Base-by-base conservation (phyloP, 2,888 invertebrate species). In the Oscheius sp. region DNA sequence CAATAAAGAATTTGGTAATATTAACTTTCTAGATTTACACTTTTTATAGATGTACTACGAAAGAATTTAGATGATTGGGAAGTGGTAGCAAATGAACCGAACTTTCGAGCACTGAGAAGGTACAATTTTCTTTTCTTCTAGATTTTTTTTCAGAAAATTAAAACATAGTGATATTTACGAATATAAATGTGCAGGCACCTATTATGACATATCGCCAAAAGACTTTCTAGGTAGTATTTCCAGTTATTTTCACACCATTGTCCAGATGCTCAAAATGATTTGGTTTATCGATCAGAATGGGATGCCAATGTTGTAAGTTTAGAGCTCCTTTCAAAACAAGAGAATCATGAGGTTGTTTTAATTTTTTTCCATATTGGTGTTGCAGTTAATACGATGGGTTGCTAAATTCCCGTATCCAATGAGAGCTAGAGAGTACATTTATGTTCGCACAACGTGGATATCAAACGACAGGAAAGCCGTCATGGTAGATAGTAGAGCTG, bases 401-500 rank as follows among this genome's bases (percentile, higher is more conserved):
- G 71, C 80, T 5, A 75, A 75, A 41, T 80, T 87, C 59, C 86
- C 89, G 86, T 88, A 86, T 79, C 89, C 89, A n/a, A 86, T 89
- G 86, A 88, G 87, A 70, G 86, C 87, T 56, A 80, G 89, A 70
- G 89, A 89, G 70, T 89, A 89, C 80, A 84, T 89, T 12, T 89
- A 88, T 81, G 86, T 88, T 4, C 82, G 89, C 62, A 82, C 88
- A 70, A 75, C 78, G 6, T 76, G 87, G 86, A 80, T 88, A 38
- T 87, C 88, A 73, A 67, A 73, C 6, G 80, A 86, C 17, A 83
- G 86, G 41, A 87, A 87, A 62, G 72, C 86, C 44, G 87, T 89
- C 84, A 86, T 88, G 9, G 77, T 79, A n/a, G 73, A 77, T 26
- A 73, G 76, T 36, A 71, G 74, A 68, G 71, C 73, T 1, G 72